Conservation (phyloP, 2,888 invertebrate species). For the Helicoverpa assulta region DNA sequence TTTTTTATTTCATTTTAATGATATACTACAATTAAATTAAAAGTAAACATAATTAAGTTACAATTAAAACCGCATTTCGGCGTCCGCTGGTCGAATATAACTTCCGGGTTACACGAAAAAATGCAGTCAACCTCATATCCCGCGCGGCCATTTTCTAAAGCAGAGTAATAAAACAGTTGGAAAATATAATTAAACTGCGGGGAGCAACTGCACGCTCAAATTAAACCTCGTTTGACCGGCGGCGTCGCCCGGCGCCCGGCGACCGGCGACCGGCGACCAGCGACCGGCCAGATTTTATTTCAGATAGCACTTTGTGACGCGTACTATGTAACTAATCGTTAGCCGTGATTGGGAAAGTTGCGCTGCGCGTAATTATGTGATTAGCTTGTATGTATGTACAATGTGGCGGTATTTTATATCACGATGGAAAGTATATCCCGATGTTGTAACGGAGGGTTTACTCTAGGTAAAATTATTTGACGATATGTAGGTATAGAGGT, state of each 20-base stretch:
- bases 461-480: too few relatives aligned
- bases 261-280: conserved; percentile 12
- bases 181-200: conserved; percentile 54
- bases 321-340: conserved; percentile 43
- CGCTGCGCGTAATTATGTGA: conserved; percentile 38
- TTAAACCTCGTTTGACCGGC: conserved; percentile 37
- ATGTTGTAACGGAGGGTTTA: neutral
- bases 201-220: conserved; percentile 34
- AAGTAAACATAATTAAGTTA: conserved; percentile 16
- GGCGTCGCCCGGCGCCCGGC: conserved; percentile 23
- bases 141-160: conserved; percentile 41
- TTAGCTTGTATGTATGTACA: conserved; percentile 5
- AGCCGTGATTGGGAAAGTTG: conserved; percentile 55
- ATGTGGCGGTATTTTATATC: conserved; percentile 22
- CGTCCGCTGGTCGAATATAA: conserved; percentile 31
- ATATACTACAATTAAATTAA: neutral
- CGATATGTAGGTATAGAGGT: too few relatives aligned
- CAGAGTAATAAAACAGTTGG: conserved; percentile 54
- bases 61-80: conserved; percentile 26
- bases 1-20: neutral
- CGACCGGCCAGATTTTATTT: conserved; percentile 44
- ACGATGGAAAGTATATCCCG: conserved; percentile 11
- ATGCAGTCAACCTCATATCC: conserved; percentile 29
- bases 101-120: conserved; percentile 33
- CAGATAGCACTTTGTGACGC: conserved; percentile 51